Base-by-base conservation (phyloP, 2,797 vertebrate species). In the Lacerta agilis region DNA sequence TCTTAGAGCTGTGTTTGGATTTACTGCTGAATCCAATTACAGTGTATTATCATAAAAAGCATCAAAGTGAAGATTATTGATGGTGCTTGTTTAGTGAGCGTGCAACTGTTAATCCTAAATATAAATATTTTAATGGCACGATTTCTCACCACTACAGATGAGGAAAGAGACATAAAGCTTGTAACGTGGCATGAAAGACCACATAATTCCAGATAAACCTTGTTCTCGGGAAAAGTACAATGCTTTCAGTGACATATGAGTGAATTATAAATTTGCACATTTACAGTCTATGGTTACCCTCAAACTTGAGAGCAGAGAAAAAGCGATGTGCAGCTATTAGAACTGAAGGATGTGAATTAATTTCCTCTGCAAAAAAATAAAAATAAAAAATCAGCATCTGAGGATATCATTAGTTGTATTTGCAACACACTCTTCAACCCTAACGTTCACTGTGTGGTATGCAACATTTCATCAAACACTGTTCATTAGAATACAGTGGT, bases 1-100 rank as follows among this genome's bases (percentile, higher is more conserved):
- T 94, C 93, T 96, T 95, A 92, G 91, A 95, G 91, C 82, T 94
- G 80, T 96, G 81, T 95, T 96, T 97, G 93, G 91, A 94, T 96
- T 96, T 97, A 94, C 89, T 96, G 88, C 85, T 95, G 92, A 96
- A 97, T 96, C 93, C 92, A 96, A 96, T 96, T 96, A 96, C 67
- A 93, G 84, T 81, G 64, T 83, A 96, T 96, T 95, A 96, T 97
- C 94, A 96, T 97, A 95, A 96, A 96, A 95, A 89, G n/a, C 93
- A 95, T 95, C 93, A 96, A 94, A 95, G 88, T 95, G 92, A 96
- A 97, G 94, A 96, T 95, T 96, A 96, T 96, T 94, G 94, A 96
- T 95, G 85, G 67, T 90, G 29, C 75, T 95, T 95, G 77, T 94
- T 96, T 96, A 95, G 93, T 90, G 81, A 95, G 89, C 36, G 0